Base-by-base conservation (phyloP, 2,888 invertebrate genomes). In the Willowsia nigromaculata region DNA sequence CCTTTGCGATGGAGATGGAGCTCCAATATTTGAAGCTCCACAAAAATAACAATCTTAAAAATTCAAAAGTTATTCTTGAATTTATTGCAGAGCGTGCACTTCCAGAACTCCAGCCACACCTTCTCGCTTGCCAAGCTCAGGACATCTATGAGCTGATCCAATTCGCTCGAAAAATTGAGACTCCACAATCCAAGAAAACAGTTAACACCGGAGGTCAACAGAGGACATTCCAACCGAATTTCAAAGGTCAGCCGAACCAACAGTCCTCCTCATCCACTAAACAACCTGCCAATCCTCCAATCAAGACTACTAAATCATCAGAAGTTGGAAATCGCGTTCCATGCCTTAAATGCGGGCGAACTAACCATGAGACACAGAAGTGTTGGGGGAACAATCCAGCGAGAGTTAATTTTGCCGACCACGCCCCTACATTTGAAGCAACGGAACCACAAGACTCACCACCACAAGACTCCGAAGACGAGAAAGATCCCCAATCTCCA, bases 1-100 rank as follows among this genome's bases (percentile, higher is more conserved):
- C 18, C 5, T 89, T 89, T 25, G 88, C 88, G 1, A 37, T 89
- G 27, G 84, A 89, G 37, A 65, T 84, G 50, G 88, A 89, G 18
- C 9, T 89, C 0, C 0, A 25, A n/a, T 85, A 84, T 33, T 15
- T 43, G 18, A 89, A 85, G 47, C 30, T 89, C 0, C 68, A 89
- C 40, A n/a, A 27, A 18, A n/a, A 53, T 11, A 27, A 65, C 11
- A n/a, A 18, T 0, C 6, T 25, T 0, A 4, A 15, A 18, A 27
- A 43, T 4, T 47, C 5, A 9, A 30, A 76, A 15, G 62, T 50
- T 1, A 85, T 85, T 13, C 6, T 76, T 1, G 18, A 82, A 6
- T 74, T 76, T 33, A 82, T 88, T 43, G 18, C 88, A n/a, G 83
- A 83, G 27, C 25, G 83, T 25, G 62, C 83, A 0, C 30, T 88